These are phyloP conservation scores for Tribolium freemani DNA, from an alignment of 2,888 invertebrate genomes.

Conservation along the genomic window DNA sequence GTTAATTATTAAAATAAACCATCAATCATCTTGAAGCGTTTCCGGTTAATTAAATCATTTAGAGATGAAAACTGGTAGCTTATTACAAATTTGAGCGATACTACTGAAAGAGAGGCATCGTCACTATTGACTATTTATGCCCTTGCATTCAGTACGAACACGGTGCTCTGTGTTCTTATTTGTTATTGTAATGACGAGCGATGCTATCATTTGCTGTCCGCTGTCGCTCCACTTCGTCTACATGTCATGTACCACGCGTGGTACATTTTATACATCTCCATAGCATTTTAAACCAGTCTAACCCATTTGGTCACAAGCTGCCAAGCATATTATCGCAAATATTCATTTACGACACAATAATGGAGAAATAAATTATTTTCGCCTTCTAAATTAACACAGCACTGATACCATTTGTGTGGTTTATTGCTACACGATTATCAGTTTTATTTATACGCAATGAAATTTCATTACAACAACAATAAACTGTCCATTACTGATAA, in stretches of 20 bases:
- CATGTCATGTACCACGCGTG: conserved; percentile 62
- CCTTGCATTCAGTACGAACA: conserved; percentile 59
- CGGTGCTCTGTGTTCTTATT: conserved; percentile 66
- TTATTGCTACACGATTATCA: neutral
- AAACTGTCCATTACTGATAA: neutral
- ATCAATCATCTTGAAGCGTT: neutral
- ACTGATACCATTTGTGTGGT: neutral
- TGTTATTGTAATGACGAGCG: conserved; percentile 68
- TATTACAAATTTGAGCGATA: neutral
- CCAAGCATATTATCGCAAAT: conserved; percentile 5
- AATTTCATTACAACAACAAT: neutral
- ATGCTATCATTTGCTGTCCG: conserved; percentile 65
- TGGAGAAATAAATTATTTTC: conserved; percentile 9
- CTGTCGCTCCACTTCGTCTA: conserved; percentile 64
- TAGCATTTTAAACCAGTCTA: conserved; percentile 48
- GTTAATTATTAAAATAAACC: conserved; percentile 26
- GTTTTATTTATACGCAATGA: neutral
- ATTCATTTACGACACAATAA: conserved; percentile 5
- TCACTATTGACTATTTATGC: conserved; percentile 59
- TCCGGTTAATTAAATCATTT: conserved; percentile 7
- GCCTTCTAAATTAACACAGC: neutral
- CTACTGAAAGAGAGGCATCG: conserved; percentile 3
- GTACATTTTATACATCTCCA: conserved; percentile 60
- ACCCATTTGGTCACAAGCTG: conserved; percentile 30
- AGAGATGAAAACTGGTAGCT: neutral